These are phyloP conservation scores for Pampusana beccarii DNA, from an alignment of 2,113 vertebrate species.

Conservation along the genomic window DNA sequence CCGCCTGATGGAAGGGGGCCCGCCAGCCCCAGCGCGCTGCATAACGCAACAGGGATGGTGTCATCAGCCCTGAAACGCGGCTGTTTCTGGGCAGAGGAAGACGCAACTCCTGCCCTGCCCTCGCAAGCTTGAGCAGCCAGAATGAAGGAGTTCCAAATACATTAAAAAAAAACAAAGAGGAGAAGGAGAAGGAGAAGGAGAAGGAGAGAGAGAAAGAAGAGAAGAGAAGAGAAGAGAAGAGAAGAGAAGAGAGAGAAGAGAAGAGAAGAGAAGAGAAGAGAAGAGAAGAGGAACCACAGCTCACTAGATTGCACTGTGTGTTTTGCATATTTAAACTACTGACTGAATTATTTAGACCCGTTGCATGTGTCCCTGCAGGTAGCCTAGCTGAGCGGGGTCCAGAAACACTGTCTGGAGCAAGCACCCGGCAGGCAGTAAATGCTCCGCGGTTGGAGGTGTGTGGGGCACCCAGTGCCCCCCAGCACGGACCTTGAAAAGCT, in stretches of 20 bases:
- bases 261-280: too few relatives aligned
- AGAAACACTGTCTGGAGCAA: neutral
- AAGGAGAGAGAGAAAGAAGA: too few relatives aligned
- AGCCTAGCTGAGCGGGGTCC: neutral
- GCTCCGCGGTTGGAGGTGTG: rapidly evolving
- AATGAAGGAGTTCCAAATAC: neutral
- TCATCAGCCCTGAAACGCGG: neutral
- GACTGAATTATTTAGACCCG: neutral
- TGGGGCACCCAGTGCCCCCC: neutral
- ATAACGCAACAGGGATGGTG: neutral
- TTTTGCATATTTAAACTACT: neutral
- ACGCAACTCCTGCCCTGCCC: neutral
- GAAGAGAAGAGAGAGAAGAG: too few relatives aligned
- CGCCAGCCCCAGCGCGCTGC: rapidly evolving
- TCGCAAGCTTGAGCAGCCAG: neutral
- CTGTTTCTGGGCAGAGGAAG: neutral
- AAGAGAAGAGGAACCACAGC: rapidly evolving
- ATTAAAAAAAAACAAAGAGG: neutral
- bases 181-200: too few relatives aligned
- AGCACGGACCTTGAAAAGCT: neutral
- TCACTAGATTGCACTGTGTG: rapidly evolving
- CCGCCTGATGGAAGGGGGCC: neutral
- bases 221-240: too few relatives aligned
- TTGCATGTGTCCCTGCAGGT: neutral
- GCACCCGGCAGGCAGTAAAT: neutral